Base-by-base conservation (phyloP, 1,140 invertebrate species). In the Sinonovacula constricta region DNA sequence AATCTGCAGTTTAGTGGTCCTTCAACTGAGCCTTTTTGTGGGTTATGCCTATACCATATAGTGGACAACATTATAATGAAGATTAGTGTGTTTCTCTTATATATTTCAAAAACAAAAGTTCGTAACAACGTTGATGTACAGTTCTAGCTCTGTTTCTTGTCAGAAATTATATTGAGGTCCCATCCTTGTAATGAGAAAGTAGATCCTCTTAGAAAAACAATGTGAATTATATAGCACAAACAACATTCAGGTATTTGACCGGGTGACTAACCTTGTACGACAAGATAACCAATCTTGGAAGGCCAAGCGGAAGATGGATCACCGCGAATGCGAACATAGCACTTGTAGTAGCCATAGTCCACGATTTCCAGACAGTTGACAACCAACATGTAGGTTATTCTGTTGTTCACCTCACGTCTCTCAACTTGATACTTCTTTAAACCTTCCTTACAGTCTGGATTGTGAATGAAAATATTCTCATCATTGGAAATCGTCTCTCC, bases 261-360 rank as follows among this genome's bases (percentile, higher is more conserved):
- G n/a, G n/a, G n/a, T 45, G 7, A 49, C 56, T n/a, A 69, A 78
- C 75, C 75, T 78, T 78, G 66, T 15, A 78, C 75, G 54, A 70
- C 57, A 14, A 78, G 66, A 24, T 63, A 68, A 31, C 66, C 75
- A 49, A 78, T 78, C 45, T 78, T 78, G 12, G 63, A 45, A 36
- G 75, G 75, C 66, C 67, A 78, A 14, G 65, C 49, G 18, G 54
- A 54, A 0, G 75, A 78, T 15, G 36, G 14, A 15, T 45, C 54
- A 4, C 74, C 75, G 49, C 54, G 39, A 24, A 78, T 78, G 24
- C 67, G 66, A 51, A 78, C 70, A 39, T 78, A 78, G 30, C 75
- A 78, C 34, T 78, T 78, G 67, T 78, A 78, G 24, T 53, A 60
- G 14, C 75, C 75, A 70, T 60, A 62, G 60, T 78, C 75, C 34